Base-by-base conservation (phyloP, 1,140 invertebrate genomes). In the Drosophila persimilis region DNA sequence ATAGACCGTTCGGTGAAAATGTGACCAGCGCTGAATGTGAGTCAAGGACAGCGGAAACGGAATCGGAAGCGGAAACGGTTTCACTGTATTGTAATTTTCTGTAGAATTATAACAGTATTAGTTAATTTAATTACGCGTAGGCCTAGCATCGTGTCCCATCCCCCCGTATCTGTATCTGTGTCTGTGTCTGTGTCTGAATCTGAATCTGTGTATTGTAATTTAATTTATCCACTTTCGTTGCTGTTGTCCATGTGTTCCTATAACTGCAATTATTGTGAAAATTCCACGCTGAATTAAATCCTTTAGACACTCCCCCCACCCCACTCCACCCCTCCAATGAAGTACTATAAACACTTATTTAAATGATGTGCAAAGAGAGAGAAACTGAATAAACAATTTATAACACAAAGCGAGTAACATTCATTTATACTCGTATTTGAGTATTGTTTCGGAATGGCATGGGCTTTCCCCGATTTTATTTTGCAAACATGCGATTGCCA, bases 31-130 rank as follows among this genome's bases (percentile, higher is more conserved):
- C 11, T 39, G 35, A 39, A 39, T 39, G 35, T 35, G 31, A 35
- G 31, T 39, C 35, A 39, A 39, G 69, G 66, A 55, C 57, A 69
- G 66, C 35, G 31, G 54, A 39, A 58, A 44, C 52, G 66, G 54
- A 39, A 58, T 39, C 52, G 66, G 66, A 69, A 69, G 52, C 35
- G 35, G 54, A 44, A 58, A 44, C 52, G 66, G 66, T 70, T 58
- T 57, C 72, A 74, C 44, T 74, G 60, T 65, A 74, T 47, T 74
- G 72, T 74, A 66, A 52, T 74, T 74, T 58, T 53, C 20, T 56
- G 61, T 84, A 85, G 83, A 73, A 75, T 79, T 85, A 75, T 81
- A 86, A 88, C 83, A 88, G 83, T 88, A 88, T 88, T 88, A 88
- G 83, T 83, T 88, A 88, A 88, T 88, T 88, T 59, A 88, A 86